Conservation (phyloP, 2,113 vertebrate species). For the Archocentrus centrarchus region DNA sequence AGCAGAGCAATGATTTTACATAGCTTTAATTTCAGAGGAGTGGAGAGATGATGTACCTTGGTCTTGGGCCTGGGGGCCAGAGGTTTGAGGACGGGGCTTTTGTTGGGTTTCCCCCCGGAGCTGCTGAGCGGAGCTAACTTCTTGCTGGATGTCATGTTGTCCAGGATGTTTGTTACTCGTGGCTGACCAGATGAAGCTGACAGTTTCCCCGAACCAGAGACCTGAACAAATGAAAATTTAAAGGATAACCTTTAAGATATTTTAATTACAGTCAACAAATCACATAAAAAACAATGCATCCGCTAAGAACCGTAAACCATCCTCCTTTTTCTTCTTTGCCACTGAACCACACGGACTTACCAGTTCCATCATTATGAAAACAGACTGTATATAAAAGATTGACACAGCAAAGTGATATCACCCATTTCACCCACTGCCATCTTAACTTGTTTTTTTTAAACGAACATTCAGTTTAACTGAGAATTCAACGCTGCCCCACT, state of each 20-base stretch:
- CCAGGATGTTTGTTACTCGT: slow-evolving; percentile 85
- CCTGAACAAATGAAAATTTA: slow-evolving; percentile 70
- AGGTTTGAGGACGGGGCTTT: slow-evolving; percentile 88
- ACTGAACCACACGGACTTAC: not conserved
- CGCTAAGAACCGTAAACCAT: not conserved
- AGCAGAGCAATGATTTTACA: not conserved
- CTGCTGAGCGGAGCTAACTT: slow-evolving; percentile 70
- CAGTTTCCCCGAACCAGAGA: slow-evolving; percentile 81
- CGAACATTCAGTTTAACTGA: not conserved
- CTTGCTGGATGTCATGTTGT: slow-evolving; percentile 86
- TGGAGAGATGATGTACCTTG: slow-evolving; percentile 80
- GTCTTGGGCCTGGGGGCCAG: slow-evolving; percentile 87
- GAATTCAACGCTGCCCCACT: not conserved
- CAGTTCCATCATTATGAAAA: not conserved
- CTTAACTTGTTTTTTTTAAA: not conserved
- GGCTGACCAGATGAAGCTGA: slow-evolving; percentile 66
- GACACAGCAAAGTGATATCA: too few relatives aligned
- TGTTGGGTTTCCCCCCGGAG: slow-evolving; percentile 76
- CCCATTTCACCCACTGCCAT: not conserved
- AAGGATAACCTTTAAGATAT: not conserved
- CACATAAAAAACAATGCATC: not conserved
- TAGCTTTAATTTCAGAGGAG: not conserved
- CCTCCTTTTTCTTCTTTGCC: not conserved
- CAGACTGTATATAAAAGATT: not conserved
- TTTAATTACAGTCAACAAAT: not conserved